Conservation (phyloP, 2,888 invertebrate genomes). For the Tolmerus cingulatus region DNA sequence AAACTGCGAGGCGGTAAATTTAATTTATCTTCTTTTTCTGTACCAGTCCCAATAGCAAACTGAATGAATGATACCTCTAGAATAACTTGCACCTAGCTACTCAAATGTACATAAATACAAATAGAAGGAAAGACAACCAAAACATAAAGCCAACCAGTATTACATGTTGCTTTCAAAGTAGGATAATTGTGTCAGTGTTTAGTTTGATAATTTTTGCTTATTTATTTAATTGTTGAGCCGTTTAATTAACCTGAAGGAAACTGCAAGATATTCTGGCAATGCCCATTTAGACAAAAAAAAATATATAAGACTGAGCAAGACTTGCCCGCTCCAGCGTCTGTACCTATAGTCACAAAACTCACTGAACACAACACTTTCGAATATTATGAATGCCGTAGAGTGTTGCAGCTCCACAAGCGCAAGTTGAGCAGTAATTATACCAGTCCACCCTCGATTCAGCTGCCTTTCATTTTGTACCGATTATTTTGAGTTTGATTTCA, state of each 20-base stretch:
- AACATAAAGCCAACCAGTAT: constrained; percentile 33
- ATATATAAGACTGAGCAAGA: not conserved
- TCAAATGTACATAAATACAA: constrained; percentile 25
- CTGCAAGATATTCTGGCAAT: constrained; percentile 28
- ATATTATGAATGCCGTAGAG: constrained; percentile 27
- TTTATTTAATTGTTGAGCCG: constrained; percentile 14
- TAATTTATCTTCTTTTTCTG: constrained; percentile 1
- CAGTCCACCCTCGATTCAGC: not conserved
- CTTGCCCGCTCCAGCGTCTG: constrained; percentile 19
- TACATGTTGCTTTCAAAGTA: constrained; percentile 44
- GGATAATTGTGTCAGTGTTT: constrained; percentile 45
- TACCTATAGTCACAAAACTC: constrained; percentile 31
- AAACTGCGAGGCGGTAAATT: not conserved
- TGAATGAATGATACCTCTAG: constrained; percentile 23
- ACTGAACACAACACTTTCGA: constrained; percentile 40
- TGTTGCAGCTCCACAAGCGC: constrained; percentile 4
- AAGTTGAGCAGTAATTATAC: not conserved
- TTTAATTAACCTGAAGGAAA: constrained; percentile 5
- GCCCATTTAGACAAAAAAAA: not conserved
- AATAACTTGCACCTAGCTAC: constrained; percentile 15
- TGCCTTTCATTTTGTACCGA: not conserved
- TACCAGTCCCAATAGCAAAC: constrained; percentile 3
- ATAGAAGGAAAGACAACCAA: constrained; percentile 7
- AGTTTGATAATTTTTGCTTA: constrained; percentile 33
- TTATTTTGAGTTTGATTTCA: not conserved